phyloP scores from a whole-genome alignment of 2,797 vertebrate genomes.

The Pangasius mekongensis region DNA sequence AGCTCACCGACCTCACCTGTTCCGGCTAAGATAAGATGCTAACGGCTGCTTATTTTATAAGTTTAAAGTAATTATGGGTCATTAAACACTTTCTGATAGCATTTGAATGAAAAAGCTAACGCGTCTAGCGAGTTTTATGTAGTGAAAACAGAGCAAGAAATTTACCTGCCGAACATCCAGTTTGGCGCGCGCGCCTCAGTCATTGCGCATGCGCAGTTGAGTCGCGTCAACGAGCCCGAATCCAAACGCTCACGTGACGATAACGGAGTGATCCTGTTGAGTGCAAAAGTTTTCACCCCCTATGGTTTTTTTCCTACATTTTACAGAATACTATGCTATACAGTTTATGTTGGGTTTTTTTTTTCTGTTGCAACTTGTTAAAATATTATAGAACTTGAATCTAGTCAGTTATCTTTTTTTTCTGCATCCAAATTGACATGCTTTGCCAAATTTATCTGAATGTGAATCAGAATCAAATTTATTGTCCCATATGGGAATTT shows the following conservation, averaged over 20 bases:
- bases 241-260: not conserved
- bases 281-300: not conserved
- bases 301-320: not conserved
- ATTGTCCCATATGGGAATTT: not conserved
- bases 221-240: not conserved
- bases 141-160: not conserved
- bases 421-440: not conserved
- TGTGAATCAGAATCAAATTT: too few relatives aligned
- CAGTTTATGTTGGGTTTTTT: too few relatives aligned
- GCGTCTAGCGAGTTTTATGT: too few relatives aligned
- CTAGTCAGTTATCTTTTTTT: not conserved
- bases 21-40: not conserved
- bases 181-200: not conserved
- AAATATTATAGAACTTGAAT: not conserved
- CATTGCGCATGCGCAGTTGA: conserved; percentile 34
- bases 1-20: not conserved
- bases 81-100: too few relatives aligned
- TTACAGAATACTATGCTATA: not conserved
- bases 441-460: not conserved
- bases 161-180: not conserved
- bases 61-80: not conserved
- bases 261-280: too few relatives aligned
- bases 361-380: too few relatives aligned
- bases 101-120: not conserved
- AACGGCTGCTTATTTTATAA: not conserved